Evolutionary conservation across 2,113 vertebrate genomes (phyloP).

Genomic region (Sterrhoptilus dennistouni): DNA sequence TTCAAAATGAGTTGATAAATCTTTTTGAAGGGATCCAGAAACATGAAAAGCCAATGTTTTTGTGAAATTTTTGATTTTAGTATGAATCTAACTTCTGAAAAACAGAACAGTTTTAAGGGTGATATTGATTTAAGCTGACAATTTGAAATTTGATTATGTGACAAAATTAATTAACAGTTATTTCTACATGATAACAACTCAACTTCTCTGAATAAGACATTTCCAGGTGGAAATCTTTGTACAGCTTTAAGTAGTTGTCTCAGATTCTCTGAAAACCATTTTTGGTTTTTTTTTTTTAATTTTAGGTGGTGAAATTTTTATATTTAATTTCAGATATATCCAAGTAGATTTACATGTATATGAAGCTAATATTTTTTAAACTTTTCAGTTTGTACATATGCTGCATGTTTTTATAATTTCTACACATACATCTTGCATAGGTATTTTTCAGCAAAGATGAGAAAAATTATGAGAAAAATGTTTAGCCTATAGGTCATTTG

Average conservation of each 20-base stretch:
- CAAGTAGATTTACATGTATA: slow-evolving; percentile 85
- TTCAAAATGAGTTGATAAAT: slow-evolving; percentile 80
- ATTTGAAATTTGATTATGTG: slow-evolving; percentile 71
- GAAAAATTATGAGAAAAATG: slow-evolving; percentile 54
- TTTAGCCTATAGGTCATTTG: slow-evolving; percentile 60
- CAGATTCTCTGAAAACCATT: slow-evolving; percentile 75
- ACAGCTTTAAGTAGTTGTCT: slow-evolving; percentile 82
- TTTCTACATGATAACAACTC: slow-evolving; percentile 63
- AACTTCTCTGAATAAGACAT: slow-evolving; percentile 67
- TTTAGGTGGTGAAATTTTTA: slow-evolving; percentile 80
- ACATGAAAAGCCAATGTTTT: slow-evolving; percentile 76
- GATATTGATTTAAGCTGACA: slow-evolving; percentile 73
- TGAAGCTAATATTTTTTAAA: slow-evolving; percentile 86
- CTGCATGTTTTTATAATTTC: slow-evolving; percentile 84
- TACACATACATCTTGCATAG: slow-evolving; percentile 72
- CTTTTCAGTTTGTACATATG: slow-evolving; percentile 82
- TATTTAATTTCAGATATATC: slow-evolving; percentile 81
- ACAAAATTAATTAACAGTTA: slow-evolving; percentile 70
- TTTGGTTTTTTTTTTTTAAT: slow-evolving; percentile 47
- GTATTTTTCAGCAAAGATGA: slow-evolving; percentile 75
- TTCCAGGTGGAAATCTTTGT: slow-evolving; percentile 79
- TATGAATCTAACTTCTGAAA: slow-evolving; percentile 78
- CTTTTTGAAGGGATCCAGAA: slow-evolving; percentile 80
- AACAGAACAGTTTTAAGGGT: slow-evolving; percentile 81
- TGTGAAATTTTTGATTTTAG: slow-evolving; percentile 80